Evolutionary conservation across 2,113 vertebrate species (phyloP), one percentile per base, ranked within the genome.

Genomic region (Mastomys natalensis): DNA sequence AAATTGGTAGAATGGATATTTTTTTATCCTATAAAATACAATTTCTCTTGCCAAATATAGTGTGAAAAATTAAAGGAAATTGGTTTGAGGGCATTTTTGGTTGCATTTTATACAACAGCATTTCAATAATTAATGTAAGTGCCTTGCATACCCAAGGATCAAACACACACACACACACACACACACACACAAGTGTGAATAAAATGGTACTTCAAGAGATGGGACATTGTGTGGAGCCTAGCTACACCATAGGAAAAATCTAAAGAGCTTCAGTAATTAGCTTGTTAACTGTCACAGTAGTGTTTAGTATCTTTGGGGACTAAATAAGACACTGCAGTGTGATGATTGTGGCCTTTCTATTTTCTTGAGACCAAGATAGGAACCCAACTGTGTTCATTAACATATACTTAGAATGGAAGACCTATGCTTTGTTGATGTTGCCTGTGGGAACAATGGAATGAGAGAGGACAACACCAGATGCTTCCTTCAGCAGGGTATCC

Each of bases 41-140:
- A 80, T 96, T 93, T 90, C 86, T 74, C 21, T 93, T 91, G 87
- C 45, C n/a, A 95, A 94, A 78, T 78, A 31, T 55, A 94, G 60
- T 37, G 15, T 80, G 82, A 93, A 96, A 96, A 95, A 53, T 87
- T 93, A 78, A 90, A 92, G 37, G 7, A 53, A 21, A 58, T 31
- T 60, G n/a, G 26, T 43, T 64, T 85, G 82, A 85, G 58, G 40
- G n/a, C 4, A 16, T 81, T 43, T 78, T 87, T 29, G 24, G 87
- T 93, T 92, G 29, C 3, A 62, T 97, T 95, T 93, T 89, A 73
- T 24, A 45, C 45, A 93, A 90, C 73, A 7, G 0, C 12, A 92
- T 82, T 94, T 96, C 58, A 96, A 60, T 96, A 86, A 96, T 77
- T 92, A 72, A 77, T 95, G 24, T 34, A 72, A 87, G 89, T 15